A percentile compares a stretch with the other conserved stretches of the same genome.
Evolutionary conservation across 2,888 invertebrate species (phyloP).

Genomic region (Sarcophaga subvicina): DNA sequence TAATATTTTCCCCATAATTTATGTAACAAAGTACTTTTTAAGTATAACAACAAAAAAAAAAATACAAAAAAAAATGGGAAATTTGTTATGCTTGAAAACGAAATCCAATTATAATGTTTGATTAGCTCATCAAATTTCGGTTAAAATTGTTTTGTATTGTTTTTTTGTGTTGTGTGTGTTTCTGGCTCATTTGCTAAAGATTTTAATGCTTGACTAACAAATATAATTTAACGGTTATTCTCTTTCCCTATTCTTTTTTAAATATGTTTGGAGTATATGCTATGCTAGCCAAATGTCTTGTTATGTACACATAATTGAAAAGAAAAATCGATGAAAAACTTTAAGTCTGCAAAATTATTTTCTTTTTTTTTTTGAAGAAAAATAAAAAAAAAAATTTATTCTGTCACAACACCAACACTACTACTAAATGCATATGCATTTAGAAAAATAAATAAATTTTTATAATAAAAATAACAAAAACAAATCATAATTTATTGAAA

Average conservation of each 20-base stretch:
- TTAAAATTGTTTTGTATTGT: not conserved
- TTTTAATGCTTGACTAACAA: not conserved
- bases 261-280: not conserved
- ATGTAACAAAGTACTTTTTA: not conserved
- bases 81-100: not conserved
- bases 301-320: not conserved
- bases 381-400: too few species aligned
- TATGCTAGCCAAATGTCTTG: not conserved
- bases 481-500: slow-evolving; percentile 51
- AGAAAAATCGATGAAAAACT: not conserved
- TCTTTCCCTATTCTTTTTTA: not conserved
- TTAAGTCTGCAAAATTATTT: not conserved
- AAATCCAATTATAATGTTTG: not conserved
- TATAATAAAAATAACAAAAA: slow-evolving; percentile 57
- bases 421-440: too few species aligned
- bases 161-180: not conserved
- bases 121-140: not conserved
- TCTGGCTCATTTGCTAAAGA: not conserved
- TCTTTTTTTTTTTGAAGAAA: too few species aligned
- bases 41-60: not conserved
- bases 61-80: not conserved
- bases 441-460: slow-evolving; percentile 25
- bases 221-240: not conserved
- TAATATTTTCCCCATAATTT: not conserved
- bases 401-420: too few species aligned